Evolutionary conservation across 2,113 vertebrate species (phyloP), one percentile per base, ranked within the genome.

Genomic region (Myotis brandtii): DNA sequence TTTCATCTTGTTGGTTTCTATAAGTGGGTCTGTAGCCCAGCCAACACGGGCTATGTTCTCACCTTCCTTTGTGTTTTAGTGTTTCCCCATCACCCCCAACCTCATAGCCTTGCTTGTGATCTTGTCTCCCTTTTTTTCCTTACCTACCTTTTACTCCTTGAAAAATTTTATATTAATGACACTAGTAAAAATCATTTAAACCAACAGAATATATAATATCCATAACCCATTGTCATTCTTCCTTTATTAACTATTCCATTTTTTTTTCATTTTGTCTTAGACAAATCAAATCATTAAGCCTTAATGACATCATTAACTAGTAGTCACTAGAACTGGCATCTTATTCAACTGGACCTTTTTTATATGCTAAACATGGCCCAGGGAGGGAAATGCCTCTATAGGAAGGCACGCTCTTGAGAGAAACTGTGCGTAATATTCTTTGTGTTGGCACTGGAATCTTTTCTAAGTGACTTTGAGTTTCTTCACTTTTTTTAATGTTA

Each of bases 241-340:
- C 40, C 43, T 59, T 73, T 70, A 54, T 75, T 75, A 94, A 79
- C 32, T 34, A 34, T 32, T 80, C 37, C 32, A 83, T 20, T 66
- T 67, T 34, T n/a, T n/a, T 85, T 89, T 85, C 11, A 85, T 81
- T 96, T 77, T 88, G 9, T 59, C 17, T 94, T 82, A 23, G 17
- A 70, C 14, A 87, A 90, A 84, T 50, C 12, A 54, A 6, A 77
- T 77, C 82, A 77, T 4, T 37, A 54, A 90, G n/a, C 59, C 46
- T 77, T 84, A 95, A 95, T 77, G 72, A 85, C 77, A 67, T 97
- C 86, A 77, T 81, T 94, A 96, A 86, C 86, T 77, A 73, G 37
- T 43, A 84, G 56, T 77, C 46, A 81, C 46, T 86, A 52, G 43
- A 91, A 86, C 75, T 82, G 59, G 46, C 30, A 69, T 76, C 16